These are phyloP conservation scores for Periophthalmus magnuspinnatus DNA, from an alignment of 2,797 vertebrate genomes.

Conservation along the genomic window DNA sequence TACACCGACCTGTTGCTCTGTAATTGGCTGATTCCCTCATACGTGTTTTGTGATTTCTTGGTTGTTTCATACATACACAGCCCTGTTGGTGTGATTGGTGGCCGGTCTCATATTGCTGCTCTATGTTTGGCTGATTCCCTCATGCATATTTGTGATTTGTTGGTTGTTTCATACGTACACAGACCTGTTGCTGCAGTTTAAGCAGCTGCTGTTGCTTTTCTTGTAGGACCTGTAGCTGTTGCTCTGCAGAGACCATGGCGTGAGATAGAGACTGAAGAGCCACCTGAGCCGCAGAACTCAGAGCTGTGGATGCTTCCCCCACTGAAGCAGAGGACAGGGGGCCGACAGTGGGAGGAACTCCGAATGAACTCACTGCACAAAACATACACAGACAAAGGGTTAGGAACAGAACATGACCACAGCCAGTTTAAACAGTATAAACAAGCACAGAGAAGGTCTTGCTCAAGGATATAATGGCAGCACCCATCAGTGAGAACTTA, in stretches of 20 bases:
- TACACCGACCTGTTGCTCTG: not conserved
- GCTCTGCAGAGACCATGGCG: conserved; percentile 99
- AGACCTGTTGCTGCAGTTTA: conserved; percentile 99
- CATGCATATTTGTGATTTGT: not conserved
- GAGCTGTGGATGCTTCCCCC: conserved; percentile 94
- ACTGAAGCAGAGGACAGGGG: conserved; percentile 92
- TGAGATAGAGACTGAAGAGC: conserved; percentile 99
- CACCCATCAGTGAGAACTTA: no score
- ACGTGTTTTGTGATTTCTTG: no score
- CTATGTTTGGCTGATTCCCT: no score
- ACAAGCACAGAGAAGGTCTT: no score
- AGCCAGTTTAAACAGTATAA: no score
- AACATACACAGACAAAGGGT: not conserved
- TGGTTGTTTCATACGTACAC: conserved; percentile 1
- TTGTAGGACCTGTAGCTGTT: conserved; percentile 99
- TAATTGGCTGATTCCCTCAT: no score
- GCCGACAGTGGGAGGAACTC: conserved; percentile 92
- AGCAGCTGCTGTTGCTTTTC: conserved; percentile 99
- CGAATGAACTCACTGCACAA: conserved; percentile 95
- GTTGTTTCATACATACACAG: not conserved
- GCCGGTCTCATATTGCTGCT: not conserved
- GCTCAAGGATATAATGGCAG: no score
- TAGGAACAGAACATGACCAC: not conserved
- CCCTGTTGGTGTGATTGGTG: conserved; percentile 85
- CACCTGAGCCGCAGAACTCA: conserved; percentile 98